Conservation (phyloP, 23 tunicate species). For the Phallusia fumigata region DNA sequence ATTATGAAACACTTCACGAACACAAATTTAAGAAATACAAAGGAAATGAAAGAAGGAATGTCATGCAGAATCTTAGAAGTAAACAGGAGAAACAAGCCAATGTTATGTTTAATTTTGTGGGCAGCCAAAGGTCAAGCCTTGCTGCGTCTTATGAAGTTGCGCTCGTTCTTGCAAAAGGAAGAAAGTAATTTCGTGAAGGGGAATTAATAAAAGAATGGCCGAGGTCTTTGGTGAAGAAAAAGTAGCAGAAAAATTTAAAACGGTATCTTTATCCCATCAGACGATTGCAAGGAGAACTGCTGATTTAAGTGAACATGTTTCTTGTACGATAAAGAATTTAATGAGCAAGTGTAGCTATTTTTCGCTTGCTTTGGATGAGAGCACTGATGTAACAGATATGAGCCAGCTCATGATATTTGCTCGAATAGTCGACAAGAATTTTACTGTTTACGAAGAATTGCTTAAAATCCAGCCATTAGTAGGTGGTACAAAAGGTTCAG, state of each 20-base stretch:
- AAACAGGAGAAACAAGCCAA: slow-evolving; percentile 34
- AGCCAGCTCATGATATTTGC: slow-evolving; percentile 43
- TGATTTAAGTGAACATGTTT: slow-evolving; percentile 19
- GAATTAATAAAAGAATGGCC: slow-evolving; percentile 49
- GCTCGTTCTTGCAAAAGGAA: slow-evolving; percentile 29
- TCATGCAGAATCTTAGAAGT: slow-evolving; percentile 21
- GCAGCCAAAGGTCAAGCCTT: slow-evolving; percentile 47
- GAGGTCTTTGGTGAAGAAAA: slow-evolving; percentile 58
- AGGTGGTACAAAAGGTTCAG: slow-evolving; percentile 45
- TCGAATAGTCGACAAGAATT: slow-evolving; percentile 35
- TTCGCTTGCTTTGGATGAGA: slow-evolving; percentile 57
- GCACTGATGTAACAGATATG: slow-evolving; percentile 42
- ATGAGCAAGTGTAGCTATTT: slow-evolving; percentile 43
- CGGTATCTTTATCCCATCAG: slow-evolving; percentile 49
- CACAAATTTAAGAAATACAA: slow-evolving; percentile 22
- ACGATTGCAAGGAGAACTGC: slow-evolving; percentile 43
- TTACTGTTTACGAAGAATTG: slow-evolving; percentile 54
- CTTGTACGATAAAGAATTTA: slow-evolving; percentile 21
- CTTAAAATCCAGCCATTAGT: slow-evolving; percentile 16
- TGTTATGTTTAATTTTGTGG: slow-evolving; percentile 38
- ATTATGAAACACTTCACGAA: slow-evolving; percentile 65
- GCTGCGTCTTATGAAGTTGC: slow-evolving; percentile 47
- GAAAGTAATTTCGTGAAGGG: slow-evolving; percentile 48
- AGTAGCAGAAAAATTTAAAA: slow-evolving; percentile 47
- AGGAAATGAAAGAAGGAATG: not conserved